A percentile compares a stretch with the other conserved stretches of the same genome.
phyloP scores from a whole-genome alignment of 2,888 invertebrate genomes.

The Priocnemis perturbator region DNA sequence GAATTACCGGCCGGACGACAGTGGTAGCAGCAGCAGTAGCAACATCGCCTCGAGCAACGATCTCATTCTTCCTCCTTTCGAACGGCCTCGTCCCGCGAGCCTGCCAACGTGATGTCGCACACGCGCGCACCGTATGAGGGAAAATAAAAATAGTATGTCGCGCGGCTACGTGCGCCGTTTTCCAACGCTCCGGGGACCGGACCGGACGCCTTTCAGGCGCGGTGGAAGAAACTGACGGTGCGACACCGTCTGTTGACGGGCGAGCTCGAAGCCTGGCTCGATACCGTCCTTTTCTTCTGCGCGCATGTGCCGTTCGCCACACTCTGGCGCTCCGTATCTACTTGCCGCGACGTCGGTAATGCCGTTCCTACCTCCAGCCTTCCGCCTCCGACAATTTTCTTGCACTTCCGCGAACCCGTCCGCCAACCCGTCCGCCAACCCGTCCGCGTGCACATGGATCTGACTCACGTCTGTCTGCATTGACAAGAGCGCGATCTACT shows the following conservation, averaged over 20 bases:
- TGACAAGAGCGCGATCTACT: constrained; percentile 7
- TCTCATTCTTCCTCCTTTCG: background rate
- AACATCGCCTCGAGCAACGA: background rate
- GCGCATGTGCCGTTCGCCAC: constrained; percentile 65
- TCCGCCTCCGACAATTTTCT: too few species aligned
- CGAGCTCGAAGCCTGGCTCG: constrained; percentile 71
- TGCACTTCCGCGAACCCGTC: too few species aligned
- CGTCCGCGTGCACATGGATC: background rate
- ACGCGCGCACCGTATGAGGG: constrained; percentile 12
- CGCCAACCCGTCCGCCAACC: background rate
- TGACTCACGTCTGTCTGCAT: constrained; percentile 1
- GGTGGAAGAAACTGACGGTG: constrained; percentile 57
- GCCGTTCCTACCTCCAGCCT: constrained; percentile 19
- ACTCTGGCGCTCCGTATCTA: constrained; percentile 33
- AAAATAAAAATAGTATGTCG: constrained; percentile 21
- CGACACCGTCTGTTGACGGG: constrained; percentile 59
- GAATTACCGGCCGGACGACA: constrained; percentile 6
- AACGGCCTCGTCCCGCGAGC: constrained; percentile 12
- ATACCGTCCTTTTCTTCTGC: constrained; percentile 67
- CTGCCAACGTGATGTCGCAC: background rate
- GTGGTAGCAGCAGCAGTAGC: background rate
- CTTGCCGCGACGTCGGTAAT: constrained; percentile 37
- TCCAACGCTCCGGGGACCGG: constrained; percentile 31
- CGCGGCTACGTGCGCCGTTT: constrained; percentile 22
- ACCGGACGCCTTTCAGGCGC: constrained; percentile 51